Conservation (phyloP, 2,113 vertebrate species). For the Casuarius casuarius region DNA sequence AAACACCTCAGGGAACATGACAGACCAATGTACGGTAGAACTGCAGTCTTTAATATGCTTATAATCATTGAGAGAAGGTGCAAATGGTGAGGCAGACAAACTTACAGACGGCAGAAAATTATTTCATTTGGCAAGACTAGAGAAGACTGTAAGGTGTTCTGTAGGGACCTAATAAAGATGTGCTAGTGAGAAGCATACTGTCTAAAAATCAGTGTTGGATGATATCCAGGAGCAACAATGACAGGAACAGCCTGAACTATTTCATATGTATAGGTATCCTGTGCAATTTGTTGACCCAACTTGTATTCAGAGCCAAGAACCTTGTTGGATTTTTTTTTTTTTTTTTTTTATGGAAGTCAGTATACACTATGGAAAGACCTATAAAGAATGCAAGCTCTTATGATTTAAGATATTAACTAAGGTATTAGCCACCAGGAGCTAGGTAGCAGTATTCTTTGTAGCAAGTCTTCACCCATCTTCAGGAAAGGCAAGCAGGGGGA, state of each 20-base stretch:
- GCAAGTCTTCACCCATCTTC: background rate
- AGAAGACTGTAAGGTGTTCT: background rate
- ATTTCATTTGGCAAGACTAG: background rate
- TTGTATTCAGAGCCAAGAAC: background rate
- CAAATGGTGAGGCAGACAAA: background rate
- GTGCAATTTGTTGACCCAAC: background rate
- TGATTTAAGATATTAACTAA: background rate
- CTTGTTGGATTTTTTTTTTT: background rate
- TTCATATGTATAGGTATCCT: background rate
- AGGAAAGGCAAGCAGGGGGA: background rate
- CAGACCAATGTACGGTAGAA: background rate
- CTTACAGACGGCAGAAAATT: background rate
- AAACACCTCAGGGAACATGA: background rate
- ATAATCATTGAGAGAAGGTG: background rate
- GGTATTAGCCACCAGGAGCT: background rate
- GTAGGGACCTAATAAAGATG: background rate
- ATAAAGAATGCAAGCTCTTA: background rate
- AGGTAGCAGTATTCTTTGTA: background rate
- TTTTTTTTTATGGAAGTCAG: background rate
- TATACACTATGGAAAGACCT: background rate
- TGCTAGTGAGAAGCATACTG: background rate
- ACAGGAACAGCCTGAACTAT: background rate
- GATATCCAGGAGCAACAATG: background rate
- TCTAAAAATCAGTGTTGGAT: background rate
- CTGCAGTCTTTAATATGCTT: background rate